Evolutionary conservation across 1,140 invertebrate species (phyloP).

Genomic region (Psilanteris sp.): DNA sequence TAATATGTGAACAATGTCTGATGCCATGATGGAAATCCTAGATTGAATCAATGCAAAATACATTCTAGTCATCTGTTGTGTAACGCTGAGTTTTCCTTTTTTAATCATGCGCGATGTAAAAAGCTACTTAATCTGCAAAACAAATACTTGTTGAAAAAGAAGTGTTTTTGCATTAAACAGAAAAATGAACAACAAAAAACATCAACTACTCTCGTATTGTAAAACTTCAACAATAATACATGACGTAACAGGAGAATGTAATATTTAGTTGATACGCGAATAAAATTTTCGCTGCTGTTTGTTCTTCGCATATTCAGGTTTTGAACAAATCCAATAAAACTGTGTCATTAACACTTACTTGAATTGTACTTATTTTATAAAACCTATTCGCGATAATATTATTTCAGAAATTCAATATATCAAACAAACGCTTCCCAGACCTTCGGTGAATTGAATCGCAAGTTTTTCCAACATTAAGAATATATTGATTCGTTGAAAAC

Average conservation of each 20-base stretch:
- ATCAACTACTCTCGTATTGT: not conserved
- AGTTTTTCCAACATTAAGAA: slow-evolving; percentile 5
- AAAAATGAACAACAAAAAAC: slow-evolving; percentile 2
- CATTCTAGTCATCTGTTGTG: too few relatives aligned
- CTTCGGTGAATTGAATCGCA: slow-evolving; percentile 20
- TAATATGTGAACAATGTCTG: too few relatives aligned
- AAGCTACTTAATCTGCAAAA: slow-evolving; percentile 9
- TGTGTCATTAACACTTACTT: too few relatives aligned
- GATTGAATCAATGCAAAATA: too few relatives aligned
- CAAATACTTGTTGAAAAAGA: slow-evolving; percentile 13
- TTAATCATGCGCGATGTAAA: slow-evolving; percentile 8
- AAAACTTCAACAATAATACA: not conserved
- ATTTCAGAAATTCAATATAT: slow-evolving; percentile 4
- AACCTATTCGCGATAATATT: slow-evolving; percentile 16
- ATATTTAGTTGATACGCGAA: not conserved
- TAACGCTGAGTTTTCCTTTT: too few relatives aligned
- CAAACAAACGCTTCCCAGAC: slow-evolving; percentile 15
- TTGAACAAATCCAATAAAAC: too few relatives aligned
- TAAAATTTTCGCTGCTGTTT: too few relatives aligned
- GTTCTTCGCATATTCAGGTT: too few relatives aligned
- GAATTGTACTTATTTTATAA: slow-evolving; percentile 3
- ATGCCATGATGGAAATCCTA: too few relatives aligned
- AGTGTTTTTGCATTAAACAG: slow-evolving; percentile 7
- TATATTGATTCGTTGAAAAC: too few relatives aligned
- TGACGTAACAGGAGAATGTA: not conserved